Percentiles rank a stretch among this genome's conserved stretches.
Evolutionary conservation across 2,113 vertebrate species (phyloP).

Genomic region (Anseranas semipalmata): DNA sequence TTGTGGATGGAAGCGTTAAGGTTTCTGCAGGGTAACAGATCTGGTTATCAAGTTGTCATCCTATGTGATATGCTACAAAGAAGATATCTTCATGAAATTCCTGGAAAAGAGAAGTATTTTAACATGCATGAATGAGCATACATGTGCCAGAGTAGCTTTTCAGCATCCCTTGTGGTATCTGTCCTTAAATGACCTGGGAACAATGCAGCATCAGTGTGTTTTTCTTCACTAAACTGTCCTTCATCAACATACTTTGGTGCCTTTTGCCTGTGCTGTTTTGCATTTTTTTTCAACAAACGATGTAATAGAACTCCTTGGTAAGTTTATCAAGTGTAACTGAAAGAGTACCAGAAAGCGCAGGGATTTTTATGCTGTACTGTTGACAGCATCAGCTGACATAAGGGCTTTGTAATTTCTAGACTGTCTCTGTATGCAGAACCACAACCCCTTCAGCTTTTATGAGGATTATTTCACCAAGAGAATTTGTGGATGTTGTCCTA

Average conservation of each 20-base stretch:
- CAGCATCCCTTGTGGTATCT: neutral
- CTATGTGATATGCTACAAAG: neutral
- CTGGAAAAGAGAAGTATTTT: neutral
- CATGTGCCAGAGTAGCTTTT: neutral
- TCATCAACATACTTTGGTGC: accelerated
- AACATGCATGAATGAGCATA: too few relatives aligned
- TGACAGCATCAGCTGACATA: neutral
- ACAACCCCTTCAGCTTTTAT: constrained; percentile 91
- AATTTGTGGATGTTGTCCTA: constrained; percentile 91
- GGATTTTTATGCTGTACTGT: neutral
- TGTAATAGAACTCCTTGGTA: neutral
- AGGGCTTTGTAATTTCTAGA: constrained; percentile 67
- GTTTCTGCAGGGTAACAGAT: neutral
- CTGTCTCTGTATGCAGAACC: constrained; percentile 84
- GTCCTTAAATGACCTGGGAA: neutral
- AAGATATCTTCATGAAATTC: neutral
- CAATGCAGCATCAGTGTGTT: accelerated
- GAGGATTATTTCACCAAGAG: constrained; percentile 92
- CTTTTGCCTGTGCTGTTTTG: neutral
- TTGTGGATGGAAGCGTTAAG: neutral
- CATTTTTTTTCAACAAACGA: neutral
- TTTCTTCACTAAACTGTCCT: neutral
- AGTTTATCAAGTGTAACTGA: neutral
- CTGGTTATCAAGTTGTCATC: neutral
- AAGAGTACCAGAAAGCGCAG: neutral